phyloP scores from a whole-genome alignment of 1,140 invertebrate species.

The Diorhabda sublineata region DNA sequence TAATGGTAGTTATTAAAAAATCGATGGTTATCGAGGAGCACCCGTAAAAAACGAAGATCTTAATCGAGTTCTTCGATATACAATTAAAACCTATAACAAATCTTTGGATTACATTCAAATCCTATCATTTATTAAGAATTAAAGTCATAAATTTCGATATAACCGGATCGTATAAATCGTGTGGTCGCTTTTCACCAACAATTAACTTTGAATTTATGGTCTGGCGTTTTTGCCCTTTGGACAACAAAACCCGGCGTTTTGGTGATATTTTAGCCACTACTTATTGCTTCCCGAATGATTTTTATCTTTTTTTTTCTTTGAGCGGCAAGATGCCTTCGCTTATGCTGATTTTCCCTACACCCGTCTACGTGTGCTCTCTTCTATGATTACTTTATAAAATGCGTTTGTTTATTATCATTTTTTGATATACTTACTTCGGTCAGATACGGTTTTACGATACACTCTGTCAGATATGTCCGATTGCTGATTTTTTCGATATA shows the following conservation, averaged over 20 bases:
- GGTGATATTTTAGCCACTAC: constrained; percentile 10
- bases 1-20: constrained; percentile 26
- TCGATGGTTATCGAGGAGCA: constrained; percentile 29
- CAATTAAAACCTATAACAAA: constrained; percentile 36
- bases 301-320: neutral
- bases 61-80: constrained; percentile 28
- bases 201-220: constrained; percentile 34
- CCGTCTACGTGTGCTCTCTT: too few species aligned
- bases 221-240: constrained; percentile 25
- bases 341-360: neutral
- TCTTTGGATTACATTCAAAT: constrained; percentile 33
- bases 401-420: too few species aligned
- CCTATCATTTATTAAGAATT: constrained; percentile 35
- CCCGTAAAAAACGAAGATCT: constrained; percentile 35
- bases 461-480: too few species aligned
- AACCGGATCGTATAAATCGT: constrained; percentile 31
- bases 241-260: constrained; percentile 24
- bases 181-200: constrained; percentile 34
- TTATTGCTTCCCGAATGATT: constrained; percentile 3
- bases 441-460: too few species aligned
- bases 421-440: too few species aligned
- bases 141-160: constrained; percentile 31
- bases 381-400: too few species aligned
- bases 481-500: too few species aligned
- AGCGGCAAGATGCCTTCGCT: neutral